Evolutionary conservation across 2,888 invertebrate species (phyloP), one percentile per base, ranked within the genome.

Genomic region (Sylvicola cinctus): DNA sequence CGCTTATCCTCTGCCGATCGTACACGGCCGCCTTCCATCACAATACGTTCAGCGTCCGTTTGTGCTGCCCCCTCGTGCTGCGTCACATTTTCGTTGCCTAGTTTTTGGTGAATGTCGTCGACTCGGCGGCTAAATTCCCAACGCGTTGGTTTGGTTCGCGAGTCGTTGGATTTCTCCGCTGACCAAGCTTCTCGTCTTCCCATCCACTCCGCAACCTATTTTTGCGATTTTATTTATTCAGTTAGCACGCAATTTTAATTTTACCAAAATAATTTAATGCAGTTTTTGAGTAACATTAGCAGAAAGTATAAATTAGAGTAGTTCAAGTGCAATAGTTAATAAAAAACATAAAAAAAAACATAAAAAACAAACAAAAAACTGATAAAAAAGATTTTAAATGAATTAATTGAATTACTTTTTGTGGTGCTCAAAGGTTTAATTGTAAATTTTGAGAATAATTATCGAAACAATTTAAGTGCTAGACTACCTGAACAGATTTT

Each of bases 161-260:
- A 61, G 59, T 71, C 70, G 49, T 64, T 58, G 46, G 56, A 52
- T 48, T 67, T 70, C 54, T 80, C 80, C 28, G 81, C 81, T 48
- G 81, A 81, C 84, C 84, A 85, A 20, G 84, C 84, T 64, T 84
- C 83, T 50, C 77, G 69, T 51, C 74, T 63, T 48, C 74, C 71
- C 50, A 63, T 64, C 77, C 77, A 77, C 52, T 77, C 77, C 41
- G 70, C 73, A 46, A 57, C 58, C 58, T 58, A n/a, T n/a, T n/a
- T n/a, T n/a, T n/a, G n/a, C 37, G 3, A 34, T 35, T n/a, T 28
- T 11, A 11, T 25, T 16, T 11, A 4, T 4, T 15, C 32, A 25
- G 33, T 31, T 16, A 3, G 12, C 16, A 25, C n/a, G 15, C 13
- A 20, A 20, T 20, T 20, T 20, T 20, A 6, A 6, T 20, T 20